Conservation (phyloP, 2,888 invertebrate species). For the Omphaloscelis lunosa region DNA sequence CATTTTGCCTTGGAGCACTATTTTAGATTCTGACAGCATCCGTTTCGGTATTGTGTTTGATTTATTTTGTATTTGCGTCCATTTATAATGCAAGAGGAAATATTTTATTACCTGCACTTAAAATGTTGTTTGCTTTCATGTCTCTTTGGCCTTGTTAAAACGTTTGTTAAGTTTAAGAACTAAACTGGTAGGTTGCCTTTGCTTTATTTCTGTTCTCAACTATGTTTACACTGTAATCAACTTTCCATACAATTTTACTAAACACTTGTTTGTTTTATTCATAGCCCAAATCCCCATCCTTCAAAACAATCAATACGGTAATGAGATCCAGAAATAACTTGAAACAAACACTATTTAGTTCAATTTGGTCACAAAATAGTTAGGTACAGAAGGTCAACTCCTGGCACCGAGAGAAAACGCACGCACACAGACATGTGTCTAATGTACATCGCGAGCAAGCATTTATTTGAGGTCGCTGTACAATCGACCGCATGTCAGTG, state of each 20-base stretch:
- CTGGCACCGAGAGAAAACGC: background rate
- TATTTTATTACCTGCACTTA: background rate
- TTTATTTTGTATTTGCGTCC: conserved; percentile 39
- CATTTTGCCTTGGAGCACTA: conserved; percentile 41
- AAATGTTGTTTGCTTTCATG: background rate
- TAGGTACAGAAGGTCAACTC: background rate
- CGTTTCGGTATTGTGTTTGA: conserved; percentile 38
- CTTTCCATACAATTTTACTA: background rate
- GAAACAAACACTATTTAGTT: conserved; percentile 40
- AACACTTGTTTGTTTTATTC: background rate
- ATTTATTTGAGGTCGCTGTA: background rate
- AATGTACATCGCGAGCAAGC: background rate
- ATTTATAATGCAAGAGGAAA: background rate
- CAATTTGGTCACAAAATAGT: conserved; percentile 7
- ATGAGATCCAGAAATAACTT: conserved; percentile 40
- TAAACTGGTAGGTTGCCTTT: background rate
- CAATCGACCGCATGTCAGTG: background rate
- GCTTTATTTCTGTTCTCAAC: background rate
- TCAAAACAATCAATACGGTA: conserved; percentile 39
- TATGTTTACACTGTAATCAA: background rate
- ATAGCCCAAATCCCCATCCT: background rate
- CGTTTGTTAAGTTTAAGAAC: background rate
- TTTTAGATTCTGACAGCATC: conserved; percentile 54
- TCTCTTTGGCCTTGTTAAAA: background rate
- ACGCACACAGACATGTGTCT: background rate